A percentile compares a stretch with the other conserved stretches of the same genome.
Conservation (phyloP, 64 coral and sea anemone genomes). For the Dendrophyllia cribrosa region DNA sequence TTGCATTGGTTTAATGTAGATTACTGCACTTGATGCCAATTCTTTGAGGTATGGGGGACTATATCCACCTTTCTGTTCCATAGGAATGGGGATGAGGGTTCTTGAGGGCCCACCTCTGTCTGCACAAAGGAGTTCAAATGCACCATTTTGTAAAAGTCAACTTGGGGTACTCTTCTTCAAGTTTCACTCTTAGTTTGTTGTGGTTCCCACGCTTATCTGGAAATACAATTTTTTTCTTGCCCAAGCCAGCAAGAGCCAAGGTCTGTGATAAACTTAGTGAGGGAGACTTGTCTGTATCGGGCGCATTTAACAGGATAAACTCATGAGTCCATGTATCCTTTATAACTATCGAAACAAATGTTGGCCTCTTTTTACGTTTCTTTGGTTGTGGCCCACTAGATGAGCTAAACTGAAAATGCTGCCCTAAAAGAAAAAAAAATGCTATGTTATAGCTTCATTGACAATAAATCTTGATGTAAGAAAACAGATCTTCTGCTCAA, state of each 20-base stretch:
- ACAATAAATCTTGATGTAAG: no score
- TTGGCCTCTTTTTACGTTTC: no score
- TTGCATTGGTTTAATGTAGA: constrained; percentile 56
- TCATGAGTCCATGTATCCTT: no score
- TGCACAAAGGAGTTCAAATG: constrained; percentile 65
- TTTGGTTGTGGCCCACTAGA: no score
- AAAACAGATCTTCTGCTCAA: no score
- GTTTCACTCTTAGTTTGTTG: constrained; percentile 21
- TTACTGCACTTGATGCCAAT: background rate
- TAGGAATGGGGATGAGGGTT: constrained; percentile 35
- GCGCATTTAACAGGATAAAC: background rate
- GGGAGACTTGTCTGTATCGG: background rate
- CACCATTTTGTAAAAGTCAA: constrained; percentile 37
- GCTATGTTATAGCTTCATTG: no score
- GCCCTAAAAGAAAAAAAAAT: no score
- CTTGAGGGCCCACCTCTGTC: constrained; percentile 49
- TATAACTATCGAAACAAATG: no score
- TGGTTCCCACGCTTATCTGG: constrained; percentile 49
- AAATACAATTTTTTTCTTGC: constrained; percentile 51
- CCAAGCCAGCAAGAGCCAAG: constrained; percentile 30
- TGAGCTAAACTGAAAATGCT: no score
- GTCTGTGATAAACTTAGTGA: background rate
- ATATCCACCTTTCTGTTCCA: constrained; percentile 27
- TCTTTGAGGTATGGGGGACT: constrained; percentile 34
- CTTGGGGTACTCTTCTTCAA: constrained; percentile 60